Conservation (phyloP, 2,888 invertebrate genomes). For the Eustalomyia histrio region DNA sequence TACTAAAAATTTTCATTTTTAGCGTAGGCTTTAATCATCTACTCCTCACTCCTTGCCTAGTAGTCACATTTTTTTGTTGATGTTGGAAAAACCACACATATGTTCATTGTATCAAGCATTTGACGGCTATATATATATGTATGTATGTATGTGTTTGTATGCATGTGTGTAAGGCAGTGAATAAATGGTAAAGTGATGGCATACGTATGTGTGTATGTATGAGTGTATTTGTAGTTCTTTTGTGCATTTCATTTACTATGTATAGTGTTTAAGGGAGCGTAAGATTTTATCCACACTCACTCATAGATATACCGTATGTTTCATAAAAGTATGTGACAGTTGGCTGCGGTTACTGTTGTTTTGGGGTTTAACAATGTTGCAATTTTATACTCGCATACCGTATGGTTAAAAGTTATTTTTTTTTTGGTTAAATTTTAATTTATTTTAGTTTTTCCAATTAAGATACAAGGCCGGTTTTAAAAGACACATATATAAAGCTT, state of each 20-base stretch:
- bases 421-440: constrained; percentile 18
- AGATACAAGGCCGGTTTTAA: neutral
- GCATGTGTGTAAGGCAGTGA: too few species aligned
- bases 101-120: constrained; percentile 32
- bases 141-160: neutral
- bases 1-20: constrained; percentile 47
- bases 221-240: neutral
- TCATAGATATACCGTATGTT: neutral
- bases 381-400: neutral
- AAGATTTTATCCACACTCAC: constrained; percentile 25
- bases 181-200: neutral
- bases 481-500: neutral
- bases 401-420: neutral
- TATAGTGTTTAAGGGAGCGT: constrained; percentile 27
- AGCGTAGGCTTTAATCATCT: constrained; percentile 50
- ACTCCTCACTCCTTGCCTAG: neutral
- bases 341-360: constrained; percentile 52
- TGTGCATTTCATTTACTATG: constrained; percentile 14
- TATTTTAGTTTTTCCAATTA: neutral
- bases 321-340: constrained; percentile 56
- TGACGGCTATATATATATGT: constrained; percentile 26
- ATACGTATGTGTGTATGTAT: neutral
- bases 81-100: constrained; percentile 36
- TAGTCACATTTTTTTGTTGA: constrained; percentile 8
- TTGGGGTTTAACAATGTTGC: constrained; percentile 34